A percentile compares a stretch with the other conserved stretches of the same genome.
Conservation (phyloP, 1,140 invertebrate genomes). For the Sycophila sp. region DNA sequence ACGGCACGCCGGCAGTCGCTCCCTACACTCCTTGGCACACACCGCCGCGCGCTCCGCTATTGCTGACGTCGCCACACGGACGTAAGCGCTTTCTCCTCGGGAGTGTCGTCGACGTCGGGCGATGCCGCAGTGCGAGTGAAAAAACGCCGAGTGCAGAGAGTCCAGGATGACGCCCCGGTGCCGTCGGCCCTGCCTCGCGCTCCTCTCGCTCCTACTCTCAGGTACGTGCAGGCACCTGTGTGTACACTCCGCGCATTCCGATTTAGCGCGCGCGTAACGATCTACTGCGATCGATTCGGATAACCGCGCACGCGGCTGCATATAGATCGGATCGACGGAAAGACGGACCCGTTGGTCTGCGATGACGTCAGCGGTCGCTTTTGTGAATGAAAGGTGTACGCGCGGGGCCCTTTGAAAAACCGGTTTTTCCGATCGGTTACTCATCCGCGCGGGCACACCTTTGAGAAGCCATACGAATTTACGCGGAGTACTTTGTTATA, state of each 20-base stretch:
- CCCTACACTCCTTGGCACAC: background rate
- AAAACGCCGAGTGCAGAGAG: background rate
- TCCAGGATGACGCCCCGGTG: background rate
- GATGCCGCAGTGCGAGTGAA: background rate
- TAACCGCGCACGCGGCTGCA: no score
- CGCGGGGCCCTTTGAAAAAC: background rate
- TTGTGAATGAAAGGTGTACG: background rate
- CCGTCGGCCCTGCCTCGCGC: background rate
- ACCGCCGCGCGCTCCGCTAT: background rate
- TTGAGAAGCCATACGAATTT: no score
- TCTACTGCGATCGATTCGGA: no score
- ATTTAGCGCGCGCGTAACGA: no score
- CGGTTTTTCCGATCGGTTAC: background rate
- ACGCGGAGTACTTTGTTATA: no score
- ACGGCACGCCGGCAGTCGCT: background rate
- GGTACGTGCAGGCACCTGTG: no score
- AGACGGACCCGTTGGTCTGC: no score
- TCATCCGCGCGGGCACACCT: background rate
- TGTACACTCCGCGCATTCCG: no score
- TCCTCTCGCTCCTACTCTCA: no score
- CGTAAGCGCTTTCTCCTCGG: background rate
- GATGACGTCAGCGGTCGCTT: no score
- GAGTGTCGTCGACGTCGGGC: background rate
- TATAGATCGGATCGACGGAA: no score
- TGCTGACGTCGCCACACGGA: background rate